Base-by-base conservation (phyloP, 1,140 invertebrate species). In the Drosophila lini region DNA sequence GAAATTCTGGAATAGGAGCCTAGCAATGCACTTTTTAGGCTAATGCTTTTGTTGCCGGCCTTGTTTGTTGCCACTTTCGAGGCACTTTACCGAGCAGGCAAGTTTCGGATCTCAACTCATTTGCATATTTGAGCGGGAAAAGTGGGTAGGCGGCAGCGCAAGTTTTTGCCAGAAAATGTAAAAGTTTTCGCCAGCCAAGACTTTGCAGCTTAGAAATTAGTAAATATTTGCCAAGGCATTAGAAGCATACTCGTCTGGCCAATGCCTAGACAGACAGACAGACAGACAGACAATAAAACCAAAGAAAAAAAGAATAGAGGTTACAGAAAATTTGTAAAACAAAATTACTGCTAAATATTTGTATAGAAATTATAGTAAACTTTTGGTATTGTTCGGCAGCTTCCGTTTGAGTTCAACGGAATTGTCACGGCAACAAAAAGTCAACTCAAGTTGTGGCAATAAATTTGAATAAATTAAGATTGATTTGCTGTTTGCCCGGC, bases 381-480 rank as follows among this genome's bases (percentile, higher is more conserved):
- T 81, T 81, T 44, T 47, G 1, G 42, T 22, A 56, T 64, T 63
- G 41, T 62, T 63, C 45, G 62, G 60, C 58, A 36, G 78, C 67
- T 78, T 78, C 60, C 70, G 68, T 71, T 70, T 42, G 50, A 50
- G 42, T 73, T 78, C 31, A 22, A 38, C 34, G 34, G 25, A 36
- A 42, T 56, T 10, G 25, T 56, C 41, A 74, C 44, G 45, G 64
- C 50, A 63, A 42, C 42, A 47, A 62, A 59, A 64, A 75, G 76
- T 44, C 47, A 28, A 68, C 15, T 68, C 42, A 69, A 65, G 48
- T 64, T 55, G 50, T 56, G 41, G 71, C 50, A 78, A 89, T 88
- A 88, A 78, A 80, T 88, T 89, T 80, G 84, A 81, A 88, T 88
- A 68, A 80, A 88, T 88, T 83, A 77, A 82, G 67, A 80, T 83